Conservation (phyloP, 1,140 invertebrate species). For the Lasioglossum baleicum region DNA sequence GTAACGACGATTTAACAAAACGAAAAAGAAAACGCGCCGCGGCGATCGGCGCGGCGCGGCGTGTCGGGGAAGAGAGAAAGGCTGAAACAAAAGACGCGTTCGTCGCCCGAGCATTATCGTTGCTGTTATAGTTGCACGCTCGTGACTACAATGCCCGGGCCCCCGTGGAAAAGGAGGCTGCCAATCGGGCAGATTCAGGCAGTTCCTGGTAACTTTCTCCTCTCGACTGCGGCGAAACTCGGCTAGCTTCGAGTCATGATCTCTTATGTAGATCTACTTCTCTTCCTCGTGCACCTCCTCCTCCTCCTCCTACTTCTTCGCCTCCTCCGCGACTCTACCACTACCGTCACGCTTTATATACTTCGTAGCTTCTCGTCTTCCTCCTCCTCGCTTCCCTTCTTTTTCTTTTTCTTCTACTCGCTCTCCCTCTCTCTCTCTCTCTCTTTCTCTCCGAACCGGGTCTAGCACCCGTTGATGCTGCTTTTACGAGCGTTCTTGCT, state of each 20-base stretch:
- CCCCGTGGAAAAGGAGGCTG: constrained; percentile 61
- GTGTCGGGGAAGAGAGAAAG: constrained; percentile 11
- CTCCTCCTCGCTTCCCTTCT: constrained; percentile 7
- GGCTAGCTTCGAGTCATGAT: constrained; percentile 72
- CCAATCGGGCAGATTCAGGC: constrained; percentile 68
- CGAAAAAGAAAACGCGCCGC: constrained; percentile 9
- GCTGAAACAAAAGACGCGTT: constrained; percentile 51
- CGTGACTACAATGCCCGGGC: constrained; percentile 67
- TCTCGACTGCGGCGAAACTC: constrained; percentile 66
- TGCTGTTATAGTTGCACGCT: constrained; percentile 59
- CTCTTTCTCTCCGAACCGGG: background rate
- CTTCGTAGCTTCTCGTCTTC: constrained; percentile 20
- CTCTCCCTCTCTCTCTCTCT: too few relatives aligned
- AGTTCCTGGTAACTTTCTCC: constrained; percentile 75
- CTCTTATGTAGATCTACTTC: constrained; percentile 68
- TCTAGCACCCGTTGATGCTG: constrained; percentile 36
- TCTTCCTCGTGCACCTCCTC: constrained; percentile 13
- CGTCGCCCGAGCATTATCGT: constrained; percentile 49
- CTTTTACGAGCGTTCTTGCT: constrained; percentile 47
- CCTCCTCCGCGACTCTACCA: background rate
- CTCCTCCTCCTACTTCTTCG: background rate
- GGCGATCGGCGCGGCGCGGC: background rate
- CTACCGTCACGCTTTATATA: constrained; percentile 15
- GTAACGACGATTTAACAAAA: constrained; percentile 30
- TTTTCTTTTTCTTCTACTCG: background rate